Evolutionary conservation across 1,140 invertebrate genomes (phyloP).

Genomic region (Listronotus bonariensis): DNA sequence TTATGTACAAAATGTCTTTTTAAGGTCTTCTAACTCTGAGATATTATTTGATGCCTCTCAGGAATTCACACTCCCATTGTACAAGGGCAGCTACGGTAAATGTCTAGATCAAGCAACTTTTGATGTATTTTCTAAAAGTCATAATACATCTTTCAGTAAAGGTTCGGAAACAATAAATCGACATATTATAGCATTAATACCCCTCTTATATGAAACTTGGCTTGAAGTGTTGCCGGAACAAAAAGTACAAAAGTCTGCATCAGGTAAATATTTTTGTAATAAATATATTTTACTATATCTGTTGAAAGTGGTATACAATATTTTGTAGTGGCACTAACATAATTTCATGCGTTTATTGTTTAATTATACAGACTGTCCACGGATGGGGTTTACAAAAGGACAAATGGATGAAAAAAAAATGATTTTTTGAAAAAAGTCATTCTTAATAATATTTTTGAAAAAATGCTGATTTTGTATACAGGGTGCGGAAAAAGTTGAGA

Average conservation of each 20-base stretch:
- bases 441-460: no score
- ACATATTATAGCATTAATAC: conserved; percentile 67
- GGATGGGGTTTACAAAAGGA: no score
- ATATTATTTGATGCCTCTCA: conserved; percentile 8
- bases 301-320: no score
- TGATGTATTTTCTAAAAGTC: conserved; percentile 8
- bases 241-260: conserved; percentile 14
- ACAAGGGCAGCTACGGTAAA: conserved; percentile 12
- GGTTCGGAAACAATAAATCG: conserved; percentile 39
- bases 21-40: background rate
- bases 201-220: conserved; percentile 76
- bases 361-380: no score
- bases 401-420: no score
- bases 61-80: conserved; percentile 6
- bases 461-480: no score
- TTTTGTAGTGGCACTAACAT: no score
- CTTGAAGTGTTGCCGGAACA: conserved; percentile 65
- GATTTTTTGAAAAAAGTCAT: no score
- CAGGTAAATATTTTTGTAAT: conserved; percentile 2
- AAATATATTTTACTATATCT: no score
- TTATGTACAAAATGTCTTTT: conserved; percentile 3
- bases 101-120: conserved; percentile 1
- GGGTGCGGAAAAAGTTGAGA: no score
- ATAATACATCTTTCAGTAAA: conserved; percentile 13
- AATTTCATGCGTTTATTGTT: no score